phyloP scores from a whole-genome alignment of 2,113 vertebrate species.

The Cinclus mexicanus region DNA sequence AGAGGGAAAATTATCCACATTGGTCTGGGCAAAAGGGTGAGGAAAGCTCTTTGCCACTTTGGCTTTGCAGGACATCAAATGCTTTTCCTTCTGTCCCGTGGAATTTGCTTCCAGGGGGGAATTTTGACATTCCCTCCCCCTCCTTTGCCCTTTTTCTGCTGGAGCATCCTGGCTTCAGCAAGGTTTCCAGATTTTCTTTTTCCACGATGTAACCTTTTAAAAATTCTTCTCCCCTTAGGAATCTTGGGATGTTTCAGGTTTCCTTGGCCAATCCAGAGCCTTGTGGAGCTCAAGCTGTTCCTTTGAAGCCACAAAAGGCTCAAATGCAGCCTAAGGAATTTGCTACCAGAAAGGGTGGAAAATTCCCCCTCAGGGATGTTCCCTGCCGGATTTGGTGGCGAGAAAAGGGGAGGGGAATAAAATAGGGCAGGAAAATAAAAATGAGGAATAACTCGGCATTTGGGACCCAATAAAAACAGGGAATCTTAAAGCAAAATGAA shows the following conservation, averaged over 20 bases:
- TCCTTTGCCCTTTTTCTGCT: neutral
- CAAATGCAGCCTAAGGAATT: conserved; percentile 37
- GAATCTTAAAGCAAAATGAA: neutral
- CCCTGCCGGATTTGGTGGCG: neutral
- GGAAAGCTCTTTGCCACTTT: neutral
- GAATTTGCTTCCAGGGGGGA: neutral
- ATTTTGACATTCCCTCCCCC: neutral
- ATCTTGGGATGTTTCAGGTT: conserved; percentile 47
- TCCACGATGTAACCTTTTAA: conserved; percentile 54
- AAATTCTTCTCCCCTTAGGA: conserved; percentile 30
- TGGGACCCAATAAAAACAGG: neutral
- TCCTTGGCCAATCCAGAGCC: conserved; percentile 24
- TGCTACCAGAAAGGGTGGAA: conserved; percentile 30
- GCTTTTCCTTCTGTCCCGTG: conserved; percentile 37
- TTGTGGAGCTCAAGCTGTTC: conserved; percentile 18
- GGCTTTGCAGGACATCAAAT: neutral
- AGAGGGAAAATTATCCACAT: neutral
- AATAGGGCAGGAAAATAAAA: neutral
- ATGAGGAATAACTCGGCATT: neutral
- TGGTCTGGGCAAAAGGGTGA: neutral
- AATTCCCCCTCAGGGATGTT: neutral
- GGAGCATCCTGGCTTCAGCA: neutral
- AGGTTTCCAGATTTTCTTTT: conserved; percentile 42
- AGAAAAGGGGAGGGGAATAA: neutral
- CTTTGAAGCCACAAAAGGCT: conserved; percentile 48